These are phyloP conservation scores for Rutpela maculata DNA, from an alignment of 2,888 invertebrate genomes.

Conservation along the genomic window DNA sequence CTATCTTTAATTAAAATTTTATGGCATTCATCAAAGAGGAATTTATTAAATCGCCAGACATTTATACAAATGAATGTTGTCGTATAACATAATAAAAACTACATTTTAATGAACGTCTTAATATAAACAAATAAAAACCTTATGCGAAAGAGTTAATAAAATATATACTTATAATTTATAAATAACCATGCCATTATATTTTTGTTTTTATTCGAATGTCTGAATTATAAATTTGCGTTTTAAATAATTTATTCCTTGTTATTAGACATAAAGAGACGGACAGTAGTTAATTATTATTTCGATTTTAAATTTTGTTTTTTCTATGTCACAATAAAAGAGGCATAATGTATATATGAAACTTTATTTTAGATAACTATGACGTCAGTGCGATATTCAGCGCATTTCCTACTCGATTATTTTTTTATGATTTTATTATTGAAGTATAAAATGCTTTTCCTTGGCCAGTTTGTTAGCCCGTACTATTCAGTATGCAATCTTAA, in stretches of 20 bases:
- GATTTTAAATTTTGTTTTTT: constrained; percentile 11
- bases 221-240: constrained; percentile 17
- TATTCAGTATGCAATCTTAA: too few species aligned
- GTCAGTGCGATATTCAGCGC: neutral
- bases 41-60: constrained; percentile 27
- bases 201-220: constrained; percentile 4
- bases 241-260: constrained; percentile 16
- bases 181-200: constrained; percentile 17
- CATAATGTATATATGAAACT: neutral
- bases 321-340: neutral
- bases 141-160: constrained; percentile 27
- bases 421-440: too few species aligned
- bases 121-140: constrained; percentile 35
- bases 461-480: too few species aligned
- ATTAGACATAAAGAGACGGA: neutral
- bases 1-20: constrained; percentile 30
- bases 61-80: constrained; percentile 31
- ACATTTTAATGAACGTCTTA: constrained; percentile 37
- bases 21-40: constrained; percentile 29
- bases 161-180: constrained; percentile 13
- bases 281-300: neutral
- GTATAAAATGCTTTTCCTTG: too few species aligned
- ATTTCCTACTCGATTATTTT: neutral
- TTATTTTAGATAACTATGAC: neutral
- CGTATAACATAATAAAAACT: constrained; percentile 29